Base-by-base conservation (phyloP, 2,113 vertebrate genomes). In the Aptenodytes forsteri region DNA sequence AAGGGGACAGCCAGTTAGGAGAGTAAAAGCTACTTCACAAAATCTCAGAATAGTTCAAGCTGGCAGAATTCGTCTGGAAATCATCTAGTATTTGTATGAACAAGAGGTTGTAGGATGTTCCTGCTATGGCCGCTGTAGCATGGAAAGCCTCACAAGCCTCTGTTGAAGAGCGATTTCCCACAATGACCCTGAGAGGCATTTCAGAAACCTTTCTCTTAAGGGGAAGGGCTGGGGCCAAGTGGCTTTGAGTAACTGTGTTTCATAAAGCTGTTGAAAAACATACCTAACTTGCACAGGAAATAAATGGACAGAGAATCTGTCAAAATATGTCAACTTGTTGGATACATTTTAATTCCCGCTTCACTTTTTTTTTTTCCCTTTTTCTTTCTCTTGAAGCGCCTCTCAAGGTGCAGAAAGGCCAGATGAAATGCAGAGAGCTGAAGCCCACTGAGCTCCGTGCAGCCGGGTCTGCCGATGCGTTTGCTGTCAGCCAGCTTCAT, bases 391-490 rank as follows among this genome's bases (percentile, higher is more conserved):
- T 78, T 38, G 13, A 61, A 59, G 11, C 13, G 11, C 11, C 0
- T 47, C 22, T 72, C 26, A 26, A 46, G 23, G 6, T 72, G 3
- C 20, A 44, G 58, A 34, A 72, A 89, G 25, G 20, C 5, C 54
- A 50, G 25, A 17, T 6, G 23, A 75, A 82, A 79, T 5, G 9
- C 30, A 22, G 36, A 61, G 34, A 40, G 30, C 34, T 36, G 61
- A 73, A 82, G 30, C 18, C 20, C 7, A 13, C 8, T 11, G 34
- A 54, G 7, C 13, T 54, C 49, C 46, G 11, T 5, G 20, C 20
- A 32, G 40, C 32, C 5, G 7, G 4, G 4, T 52, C 13, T 76
- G 30, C 5, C 3, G 0, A 13, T 13, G 15, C 10, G 11, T 50
- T 80, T 86, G 9, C 11, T 52, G 34, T 36, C 36, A 22, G 15